Evolutionary conservation across 2,113 vertebrate genomes (phyloP).

Genomic region (Gnathonemus echidnorhynchus): DNA sequence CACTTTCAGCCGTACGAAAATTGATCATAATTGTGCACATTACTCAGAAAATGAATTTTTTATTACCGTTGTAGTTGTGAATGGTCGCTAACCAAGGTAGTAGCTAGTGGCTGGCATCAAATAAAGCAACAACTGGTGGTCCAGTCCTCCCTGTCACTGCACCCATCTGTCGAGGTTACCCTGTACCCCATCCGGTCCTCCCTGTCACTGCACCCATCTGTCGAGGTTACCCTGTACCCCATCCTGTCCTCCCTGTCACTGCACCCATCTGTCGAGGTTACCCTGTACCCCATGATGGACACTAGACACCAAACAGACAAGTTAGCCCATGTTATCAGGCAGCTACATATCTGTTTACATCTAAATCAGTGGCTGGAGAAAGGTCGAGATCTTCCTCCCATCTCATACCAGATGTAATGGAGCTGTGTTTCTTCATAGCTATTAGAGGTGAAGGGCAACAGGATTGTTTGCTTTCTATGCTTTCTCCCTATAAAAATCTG

Average conservation of each 20-base stretch:
- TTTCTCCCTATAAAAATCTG: not conserved
- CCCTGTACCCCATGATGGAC: not conserved
- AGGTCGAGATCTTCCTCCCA: not conserved
- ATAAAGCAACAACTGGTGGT: constrained; percentile 48
- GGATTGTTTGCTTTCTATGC: not conserved
- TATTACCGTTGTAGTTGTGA: not conserved
- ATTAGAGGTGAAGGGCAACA: not conserved
- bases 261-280: no score
- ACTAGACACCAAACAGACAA: not conserved
- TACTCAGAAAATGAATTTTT: not conserved
- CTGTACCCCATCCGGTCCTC: no score
- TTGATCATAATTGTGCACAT: not conserved
- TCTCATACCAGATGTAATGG: not conserved
- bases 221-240: no score
- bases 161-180: no score
- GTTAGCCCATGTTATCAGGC: not conserved
- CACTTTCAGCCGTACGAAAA: not conserved
- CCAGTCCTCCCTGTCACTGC: constrained; percentile 1
- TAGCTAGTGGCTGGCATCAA: constrained; percentile 25
- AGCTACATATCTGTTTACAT: not conserved
- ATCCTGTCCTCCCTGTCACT: no score
- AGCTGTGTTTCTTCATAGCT: not conserved
- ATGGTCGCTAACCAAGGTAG: not conserved
- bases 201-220: no score
- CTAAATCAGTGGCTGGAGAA: not conserved